phyloP scores from a whole-genome alignment of 2,888 invertebrate genomes.

The Trichopria drosophilae region DNA sequence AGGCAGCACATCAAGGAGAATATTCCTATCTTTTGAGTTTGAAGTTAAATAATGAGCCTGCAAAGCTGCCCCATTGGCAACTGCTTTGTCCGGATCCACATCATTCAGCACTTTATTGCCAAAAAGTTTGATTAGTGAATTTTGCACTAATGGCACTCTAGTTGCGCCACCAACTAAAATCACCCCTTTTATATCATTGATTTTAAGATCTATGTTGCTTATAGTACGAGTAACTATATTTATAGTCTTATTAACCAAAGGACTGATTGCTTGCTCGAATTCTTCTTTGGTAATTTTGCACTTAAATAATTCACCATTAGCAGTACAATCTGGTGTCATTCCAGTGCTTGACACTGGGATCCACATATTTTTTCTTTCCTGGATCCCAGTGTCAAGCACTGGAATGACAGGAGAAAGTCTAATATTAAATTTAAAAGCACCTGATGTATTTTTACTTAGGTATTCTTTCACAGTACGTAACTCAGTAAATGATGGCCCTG shows the following conservation, averaged over 20 bases:
- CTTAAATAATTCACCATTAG: conserved; percentile 7
- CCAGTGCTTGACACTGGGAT: no score
- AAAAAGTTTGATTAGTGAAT: conserved; percentile 64
- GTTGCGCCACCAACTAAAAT: conserved; percentile 67
- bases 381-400: no score
- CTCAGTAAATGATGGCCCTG: conserved; percentile 60
- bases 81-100: conserved; percentile 70
- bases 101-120: conserved; percentile 63
- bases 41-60: conserved; percentile 65
- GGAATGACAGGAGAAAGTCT: no score
- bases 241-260: conserved; percentile 65
- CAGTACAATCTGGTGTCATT: no score
- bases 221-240: conserved; percentile 40
- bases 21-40: conserved; percentile 63
- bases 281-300: conserved; percentile 65
- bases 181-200: conserved; percentile 65
- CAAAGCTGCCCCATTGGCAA: conserved; percentile 68
- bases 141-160: conserved; percentile 64
- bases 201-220: conserved; percentile 62
- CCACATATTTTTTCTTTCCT: no score
- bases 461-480: conserved; percentile 60
- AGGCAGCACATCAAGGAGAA: conserved; percentile 66
- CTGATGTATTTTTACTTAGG: conserved; percentile 7
- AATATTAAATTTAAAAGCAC: conserved; percentile 16
- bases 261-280: conserved; percentile 60